Conservation (phyloP, 2,888 invertebrate genomes). For the Leptopilina myrica region DNA sequence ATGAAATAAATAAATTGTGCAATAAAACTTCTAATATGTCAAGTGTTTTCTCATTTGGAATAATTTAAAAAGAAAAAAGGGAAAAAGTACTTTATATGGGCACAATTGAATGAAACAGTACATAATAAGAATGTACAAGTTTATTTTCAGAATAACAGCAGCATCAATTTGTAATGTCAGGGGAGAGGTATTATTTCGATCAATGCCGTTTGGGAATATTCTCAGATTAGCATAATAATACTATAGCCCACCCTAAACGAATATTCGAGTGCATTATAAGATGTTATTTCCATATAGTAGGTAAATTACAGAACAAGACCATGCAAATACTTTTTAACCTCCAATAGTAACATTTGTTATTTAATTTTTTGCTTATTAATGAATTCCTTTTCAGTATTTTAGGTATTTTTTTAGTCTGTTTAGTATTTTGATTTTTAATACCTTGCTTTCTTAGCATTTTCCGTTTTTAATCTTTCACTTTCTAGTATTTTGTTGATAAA, state of each 20-base stretch:
- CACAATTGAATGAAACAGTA: not conserved
- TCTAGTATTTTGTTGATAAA: too few relatives aligned
- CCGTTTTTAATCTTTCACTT: too few relatives aligned
- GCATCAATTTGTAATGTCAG: conserved; percentile 39
- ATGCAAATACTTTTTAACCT: not conserved
- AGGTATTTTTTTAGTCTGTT: too few relatives aligned
- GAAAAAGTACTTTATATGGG: conserved; percentile 22
- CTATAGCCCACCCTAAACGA: not conserved
- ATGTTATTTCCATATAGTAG: not conserved
- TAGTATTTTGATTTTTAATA: too few relatives aligned
- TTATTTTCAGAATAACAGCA: conserved; percentile 34
- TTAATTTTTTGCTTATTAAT: too few relatives aligned
- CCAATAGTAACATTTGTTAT: too few relatives aligned
- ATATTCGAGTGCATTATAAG: conserved; percentile 20
- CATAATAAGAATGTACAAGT: conserved; percentile 6
- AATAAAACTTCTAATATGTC: not conserved
- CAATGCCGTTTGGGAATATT: conserved; percentile 34
- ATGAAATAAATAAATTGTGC: too few relatives aligned
- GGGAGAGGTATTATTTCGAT: conserved; percentile 32
- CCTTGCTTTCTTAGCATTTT: too few relatives aligned
- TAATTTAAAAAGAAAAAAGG: not conserved
- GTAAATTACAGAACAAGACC: not conserved
- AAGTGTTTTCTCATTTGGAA: not conserved
- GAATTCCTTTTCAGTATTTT: too few relatives aligned
- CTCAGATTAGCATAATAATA: conserved; percentile 34